A percentile compares a stretch with the other conserved stretches of the same genome.
These are phyloP conservation scores for Eptesicus fuscus DNA, from an alignment of 2,113 vertebrate genomes.

Conservation along the genomic window DNA sequence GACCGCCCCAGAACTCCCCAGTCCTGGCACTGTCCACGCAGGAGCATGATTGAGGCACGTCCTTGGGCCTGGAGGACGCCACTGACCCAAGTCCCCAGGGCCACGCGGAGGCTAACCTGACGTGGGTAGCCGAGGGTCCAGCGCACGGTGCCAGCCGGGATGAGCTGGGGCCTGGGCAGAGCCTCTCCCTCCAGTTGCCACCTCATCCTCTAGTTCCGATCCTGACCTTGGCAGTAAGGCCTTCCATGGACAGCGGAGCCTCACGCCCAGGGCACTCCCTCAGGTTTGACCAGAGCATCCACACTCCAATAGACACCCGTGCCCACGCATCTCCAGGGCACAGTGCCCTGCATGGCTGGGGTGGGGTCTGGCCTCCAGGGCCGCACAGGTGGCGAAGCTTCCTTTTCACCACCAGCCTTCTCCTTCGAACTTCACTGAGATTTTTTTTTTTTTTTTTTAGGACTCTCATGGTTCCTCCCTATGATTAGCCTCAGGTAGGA, in stretches of 20 bases:
- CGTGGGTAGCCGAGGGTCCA: accelerated
- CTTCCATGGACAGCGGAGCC: not conserved
- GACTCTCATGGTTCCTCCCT: not conserved
- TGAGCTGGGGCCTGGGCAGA: accelerated
- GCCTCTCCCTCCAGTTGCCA: accelerated
- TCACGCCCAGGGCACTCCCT: not conserved
- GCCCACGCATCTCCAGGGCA: too few relatives aligned
- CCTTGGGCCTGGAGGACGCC: not conserved
- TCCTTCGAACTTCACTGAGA: not conserved
- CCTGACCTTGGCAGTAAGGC: not conserved
- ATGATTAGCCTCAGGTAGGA: not conserved
- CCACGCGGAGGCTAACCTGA: too few relatives aligned
- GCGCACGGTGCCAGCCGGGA: accelerated
- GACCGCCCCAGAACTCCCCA: not conserved
- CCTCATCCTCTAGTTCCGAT: not conserved
- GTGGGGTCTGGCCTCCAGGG: not conserved
- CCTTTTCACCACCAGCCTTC: not conserved
- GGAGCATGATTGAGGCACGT: not conserved
- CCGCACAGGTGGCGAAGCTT: too few relatives aligned
- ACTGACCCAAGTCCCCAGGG: not conserved
- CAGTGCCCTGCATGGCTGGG: accelerated
- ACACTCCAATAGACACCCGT: not conserved
- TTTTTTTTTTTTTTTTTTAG: not conserved
- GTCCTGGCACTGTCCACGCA: accelerated
- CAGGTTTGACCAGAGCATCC: not conserved